Conservation (phyloP, 2,888 invertebrate species). For the Drosophila formosana region DNA sequence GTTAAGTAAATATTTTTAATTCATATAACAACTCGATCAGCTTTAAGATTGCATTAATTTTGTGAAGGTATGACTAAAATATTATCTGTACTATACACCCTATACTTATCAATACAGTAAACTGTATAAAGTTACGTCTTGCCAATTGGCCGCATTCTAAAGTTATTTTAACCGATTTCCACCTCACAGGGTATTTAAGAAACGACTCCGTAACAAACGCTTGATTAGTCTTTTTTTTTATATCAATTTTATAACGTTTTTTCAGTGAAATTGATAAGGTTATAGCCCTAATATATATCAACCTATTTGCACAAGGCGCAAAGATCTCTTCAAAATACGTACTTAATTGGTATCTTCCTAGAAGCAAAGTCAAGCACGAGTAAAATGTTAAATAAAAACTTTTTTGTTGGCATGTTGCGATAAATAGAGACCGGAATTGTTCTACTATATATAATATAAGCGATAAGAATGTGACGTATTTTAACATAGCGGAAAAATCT, state of each 20-base stretch:
- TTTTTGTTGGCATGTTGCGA: slow-evolving; percentile 16
- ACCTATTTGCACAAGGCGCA: slow-evolving; percentile 22
- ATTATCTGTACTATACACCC: not conserved
- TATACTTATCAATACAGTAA: too few relatives aligned
- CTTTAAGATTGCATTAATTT: not conserved
- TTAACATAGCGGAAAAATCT: slow-evolving; percentile 8
- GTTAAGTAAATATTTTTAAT: not conserved
- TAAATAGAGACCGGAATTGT: slow-evolving; percentile 8
- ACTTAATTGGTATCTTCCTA: slow-evolving; percentile 27
- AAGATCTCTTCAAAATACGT: slow-evolving; percentile 18
- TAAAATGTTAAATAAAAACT: slow-evolving; percentile 14
- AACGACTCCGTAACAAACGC: not conserved
- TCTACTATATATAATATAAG: not conserved
- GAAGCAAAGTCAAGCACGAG: slow-evolving; percentile 7
- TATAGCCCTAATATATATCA: slow-evolving; percentile 27
- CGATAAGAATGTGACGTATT: slow-evolving; percentile 20
- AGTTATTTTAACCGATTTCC: too few relatives aligned
- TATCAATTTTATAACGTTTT: slow-evolving; percentile 7
- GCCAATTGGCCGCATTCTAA: not conserved
- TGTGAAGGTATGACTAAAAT: not conserved
- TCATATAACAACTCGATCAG: not conserved
- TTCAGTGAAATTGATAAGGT: slow-evolving; percentile 42
- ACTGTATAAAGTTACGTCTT: not conserved
- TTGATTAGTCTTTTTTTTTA: slow-evolving; percentile 6
- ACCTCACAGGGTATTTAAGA: not conserved